These are phyloP conservation scores for Polylopha cassiicola DNA, from an alignment of 2,888 invertebrate species.

Conservation along the genomic window DNA sequence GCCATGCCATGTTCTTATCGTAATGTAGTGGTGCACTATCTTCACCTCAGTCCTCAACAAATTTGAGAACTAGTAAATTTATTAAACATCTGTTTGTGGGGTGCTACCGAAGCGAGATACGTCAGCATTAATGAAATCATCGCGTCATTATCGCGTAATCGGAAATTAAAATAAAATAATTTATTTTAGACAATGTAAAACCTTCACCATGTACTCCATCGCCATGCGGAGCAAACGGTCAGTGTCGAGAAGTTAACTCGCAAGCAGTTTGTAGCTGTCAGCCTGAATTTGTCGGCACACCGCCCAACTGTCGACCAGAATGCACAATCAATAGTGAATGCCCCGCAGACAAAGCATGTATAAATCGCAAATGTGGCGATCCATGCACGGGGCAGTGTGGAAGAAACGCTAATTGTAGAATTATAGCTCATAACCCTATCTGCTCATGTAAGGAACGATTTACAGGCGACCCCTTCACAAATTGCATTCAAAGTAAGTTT, in stretches of 20 bases:
- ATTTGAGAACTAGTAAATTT: too few relatives aligned
- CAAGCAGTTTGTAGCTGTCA: slow-evolving; percentile 86
- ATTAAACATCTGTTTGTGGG: too few relatives aligned
- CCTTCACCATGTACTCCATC: slow-evolving; percentile 81
- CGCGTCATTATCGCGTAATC: too few relatives aligned
- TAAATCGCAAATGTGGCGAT: slow-evolving; percentile 85
- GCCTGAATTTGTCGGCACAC: slow-evolving; percentile 83
- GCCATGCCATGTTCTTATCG: too few relatives aligned
- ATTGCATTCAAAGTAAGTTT: slow-evolving; percentile 71
- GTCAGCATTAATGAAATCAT: too few relatives aligned
- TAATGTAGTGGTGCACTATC: too few relatives aligned
- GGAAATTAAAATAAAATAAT: slow-evolving; percentile 2
- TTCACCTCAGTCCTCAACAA: too few relatives aligned
- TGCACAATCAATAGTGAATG: slow-evolving; percentile 90
- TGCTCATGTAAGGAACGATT: slow-evolving; percentile 84
- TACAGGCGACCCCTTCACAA: slow-evolving; percentile 87
- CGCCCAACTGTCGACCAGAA: slow-evolving; percentile 88
- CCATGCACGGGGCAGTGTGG: slow-evolving; percentile 90
- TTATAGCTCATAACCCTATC: slow-evolving; percentile 88
- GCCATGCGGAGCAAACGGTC: slow-evolving; percentile 87
- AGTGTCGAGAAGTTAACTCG: slow-evolving; percentile 81
- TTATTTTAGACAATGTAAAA: slow-evolving; percentile 51
- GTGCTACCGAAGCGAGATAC: too few relatives aligned
- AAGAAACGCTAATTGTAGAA: slow-evolving; percentile 86
- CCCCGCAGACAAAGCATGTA: slow-evolving; percentile 84